A percentile compares a stretch with the other conserved stretches of the same genome.
Evolutionary conservation across 2,888 invertebrate genomes (phyloP).

Genomic region (Cinara cedri): DNA sequence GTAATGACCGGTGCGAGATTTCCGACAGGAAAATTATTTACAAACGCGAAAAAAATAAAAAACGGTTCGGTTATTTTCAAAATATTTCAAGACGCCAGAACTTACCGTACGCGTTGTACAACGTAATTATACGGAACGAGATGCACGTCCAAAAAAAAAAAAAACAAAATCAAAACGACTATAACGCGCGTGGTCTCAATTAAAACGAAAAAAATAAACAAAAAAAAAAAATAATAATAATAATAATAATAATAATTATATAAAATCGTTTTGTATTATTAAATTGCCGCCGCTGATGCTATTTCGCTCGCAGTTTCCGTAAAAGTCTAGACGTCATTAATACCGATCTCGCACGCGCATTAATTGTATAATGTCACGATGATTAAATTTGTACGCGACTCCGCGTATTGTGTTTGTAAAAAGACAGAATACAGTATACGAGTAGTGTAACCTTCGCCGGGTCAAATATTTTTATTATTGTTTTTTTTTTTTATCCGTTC

Average conservation of each 20-base stretch:
- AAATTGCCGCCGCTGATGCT: neutral
- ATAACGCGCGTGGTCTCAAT: conserved; percentile 33
- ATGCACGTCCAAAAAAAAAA: neutral
- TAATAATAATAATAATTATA: too few relatives aligned
- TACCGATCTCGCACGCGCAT: conserved; percentile 34
- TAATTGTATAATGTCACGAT: conserved; percentile 33
- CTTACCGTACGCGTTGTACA: neutral
- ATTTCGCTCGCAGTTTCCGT: neutral
- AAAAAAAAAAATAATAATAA: conserved; percentile 3
- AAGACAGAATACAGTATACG: neutral
- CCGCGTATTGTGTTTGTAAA: neutral
- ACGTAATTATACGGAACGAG: neutral
- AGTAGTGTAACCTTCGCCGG: neutral
- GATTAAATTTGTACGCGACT: conserved; percentile 29
- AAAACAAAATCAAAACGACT: conserved; percentile 20
- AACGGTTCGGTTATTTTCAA: too few relatives aligned
- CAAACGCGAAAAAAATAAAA: too few relatives aligned
- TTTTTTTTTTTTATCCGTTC: too few relatives aligned
- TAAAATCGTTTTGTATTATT: conserved; percentile 25
- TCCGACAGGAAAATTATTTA: too few relatives aligned
- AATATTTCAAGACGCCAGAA: neutral
- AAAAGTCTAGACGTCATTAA: conserved; percentile 52
- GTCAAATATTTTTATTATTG: too few relatives aligned
- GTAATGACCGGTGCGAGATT: too few relatives aligned
- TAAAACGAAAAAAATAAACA: too few relatives aligned